Evolutionary conservation across 2,888 invertebrate genomes (phyloP).

Genomic region (Polymixis lichenea): DNA sequence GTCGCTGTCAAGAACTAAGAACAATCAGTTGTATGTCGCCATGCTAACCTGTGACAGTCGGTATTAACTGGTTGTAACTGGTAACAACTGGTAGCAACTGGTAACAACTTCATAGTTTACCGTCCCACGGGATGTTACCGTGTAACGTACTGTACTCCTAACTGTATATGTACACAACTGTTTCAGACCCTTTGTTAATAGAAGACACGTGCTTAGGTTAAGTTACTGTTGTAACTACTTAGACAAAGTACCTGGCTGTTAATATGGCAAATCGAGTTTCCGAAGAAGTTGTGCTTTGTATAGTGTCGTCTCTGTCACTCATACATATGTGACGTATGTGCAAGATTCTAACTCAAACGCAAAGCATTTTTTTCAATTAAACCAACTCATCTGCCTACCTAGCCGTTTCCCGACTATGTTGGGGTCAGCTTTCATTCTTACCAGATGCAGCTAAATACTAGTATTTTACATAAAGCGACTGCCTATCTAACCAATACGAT

Average conservation of each 20-base stretch:
- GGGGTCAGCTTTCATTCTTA: too few relatives aligned
- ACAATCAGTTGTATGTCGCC: slow-evolving; percentile 40
- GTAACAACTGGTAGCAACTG: slow-evolving; percentile 11
- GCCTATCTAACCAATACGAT: too few relatives aligned
- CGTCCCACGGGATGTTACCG: slow-evolving; percentile 31
- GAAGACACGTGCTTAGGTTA: slow-evolving; percentile 55
- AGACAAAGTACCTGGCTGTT: background rate
- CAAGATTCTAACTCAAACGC: too few relatives aligned
- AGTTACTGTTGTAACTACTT: slow-evolving; percentile 36
- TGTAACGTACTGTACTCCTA: too few relatives aligned
- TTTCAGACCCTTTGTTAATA: slow-evolving; percentile 62
- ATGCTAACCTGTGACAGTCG: slow-evolving; percentile 30
- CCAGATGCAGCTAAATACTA: too few relatives aligned
- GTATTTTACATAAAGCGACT: too few relatives aligned
- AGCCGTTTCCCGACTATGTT: too few relatives aligned
- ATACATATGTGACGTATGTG: too few relatives aligned
- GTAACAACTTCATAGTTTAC: slow-evolving; percentile 65
- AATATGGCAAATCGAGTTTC: background rate
- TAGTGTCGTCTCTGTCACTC: background rate
- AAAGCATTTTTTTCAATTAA: too few relatives aligned
- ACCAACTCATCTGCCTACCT: too few relatives aligned
- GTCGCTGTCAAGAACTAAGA: slow-evolving; percentile 37
- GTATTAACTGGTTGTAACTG: slow-evolving; percentile 47
- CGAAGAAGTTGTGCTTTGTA: background rate
- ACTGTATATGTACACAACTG: slow-evolving; percentile 52